Evolutionary conservation across 37 sponge, comb jelly and placozoan species (phyloP), one percentile per base, ranked within the genome.

Genomic region (Axinella damicornis): DNA sequence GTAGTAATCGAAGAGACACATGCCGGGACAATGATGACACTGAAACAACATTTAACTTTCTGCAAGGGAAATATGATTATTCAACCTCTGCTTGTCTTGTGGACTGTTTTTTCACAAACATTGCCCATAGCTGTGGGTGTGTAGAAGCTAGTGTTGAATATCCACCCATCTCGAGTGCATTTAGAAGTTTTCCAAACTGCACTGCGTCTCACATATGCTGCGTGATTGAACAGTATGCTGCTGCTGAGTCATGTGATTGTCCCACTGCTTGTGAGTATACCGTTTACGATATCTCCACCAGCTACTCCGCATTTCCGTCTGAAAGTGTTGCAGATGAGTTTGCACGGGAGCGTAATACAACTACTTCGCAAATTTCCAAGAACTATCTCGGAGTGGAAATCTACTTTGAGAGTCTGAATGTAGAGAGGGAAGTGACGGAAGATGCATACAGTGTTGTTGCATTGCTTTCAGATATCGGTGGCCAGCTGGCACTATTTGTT

Each of bases 401-500:
- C 34, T 68, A 34, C 69, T 73, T 73, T 46, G 53, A 52, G 25
- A 30, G 36, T 22, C 20, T 25, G 16, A 25, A 73, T 53, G 30
- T 46, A n/a, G 74, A 73, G 30, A 27, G 16, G 53, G 53, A 53
- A 22, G 31, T 19, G 12, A 73, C 74, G 1, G 27, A 21, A 52
- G 54, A 73, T 53, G 61, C 87, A 22, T 86, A 86, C 59, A 54
- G 64, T 34, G 20, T 65, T 41, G 25, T 69, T 65, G 71, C 57
- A 30, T 53, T 86, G 28, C 73, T 78, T n/a, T 67, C 79, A 36
- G 87, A 86, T 37, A 38, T 86, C 36, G 87, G 87, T 24, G 79
- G 87, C 16, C 78, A 70, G 21, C 46, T 86, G 59, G 79, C 79
- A 1, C 69, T 86, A 34, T 86, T 80, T 40, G 40, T 72, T 14